A percentile compares a stretch with the other conserved stretches of the same genome.
These are phyloP conservation scores for Gadus chalcogrammus DNA, from an alignment of 2,113 vertebrate genomes.

Conservation along the genomic window DNA sequence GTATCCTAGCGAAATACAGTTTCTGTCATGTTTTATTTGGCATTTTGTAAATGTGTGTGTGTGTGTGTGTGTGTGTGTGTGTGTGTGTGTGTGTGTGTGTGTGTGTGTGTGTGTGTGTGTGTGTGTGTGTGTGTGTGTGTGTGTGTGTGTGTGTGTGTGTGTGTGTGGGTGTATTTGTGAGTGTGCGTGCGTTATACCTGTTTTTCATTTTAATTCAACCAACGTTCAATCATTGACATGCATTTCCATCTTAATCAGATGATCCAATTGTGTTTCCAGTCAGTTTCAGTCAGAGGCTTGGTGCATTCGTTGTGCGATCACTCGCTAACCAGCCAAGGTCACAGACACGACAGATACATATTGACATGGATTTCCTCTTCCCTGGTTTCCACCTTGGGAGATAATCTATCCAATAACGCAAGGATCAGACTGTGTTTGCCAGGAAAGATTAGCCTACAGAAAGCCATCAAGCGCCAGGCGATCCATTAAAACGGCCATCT, in stretches of 20 bases:
- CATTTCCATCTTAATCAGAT: too few species aligned
- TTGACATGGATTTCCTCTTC: conserved; percentile 12
- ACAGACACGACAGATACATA: conserved; percentile 1
- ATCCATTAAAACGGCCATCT: conserved; percentile 39
- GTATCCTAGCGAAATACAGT: too few species aligned
- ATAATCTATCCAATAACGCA: conserved; percentile 24
- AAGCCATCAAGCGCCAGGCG: conserved; percentile 28
- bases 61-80: conserved; percentile 24
- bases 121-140: conserved; percentile 14
- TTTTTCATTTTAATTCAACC: too few species aligned
- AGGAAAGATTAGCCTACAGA: conserved; percentile 34
- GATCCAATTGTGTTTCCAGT: too few species aligned
- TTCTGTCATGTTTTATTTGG: too few species aligned
- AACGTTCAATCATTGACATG: too few species aligned
- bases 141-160: background rate
- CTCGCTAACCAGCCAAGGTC: conserved; percentile 9
- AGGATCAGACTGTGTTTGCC: conserved; percentile 40
- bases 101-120: conserved; percentile 21
- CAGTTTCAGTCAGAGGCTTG: too few species aligned
- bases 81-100: background rate
- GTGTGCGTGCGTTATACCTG: too few species aligned
- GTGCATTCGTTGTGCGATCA: too few species aligned
- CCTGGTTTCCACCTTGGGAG: conserved; percentile 1
- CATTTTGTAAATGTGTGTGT: conserved; percentile 12
- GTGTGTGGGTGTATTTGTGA: background rate